Percentiles rank a stretch among this genome's conserved stretches.
Conservation (phyloP, 2,888 invertebrate species). For the Rhamnusium bicolor region DNA sequence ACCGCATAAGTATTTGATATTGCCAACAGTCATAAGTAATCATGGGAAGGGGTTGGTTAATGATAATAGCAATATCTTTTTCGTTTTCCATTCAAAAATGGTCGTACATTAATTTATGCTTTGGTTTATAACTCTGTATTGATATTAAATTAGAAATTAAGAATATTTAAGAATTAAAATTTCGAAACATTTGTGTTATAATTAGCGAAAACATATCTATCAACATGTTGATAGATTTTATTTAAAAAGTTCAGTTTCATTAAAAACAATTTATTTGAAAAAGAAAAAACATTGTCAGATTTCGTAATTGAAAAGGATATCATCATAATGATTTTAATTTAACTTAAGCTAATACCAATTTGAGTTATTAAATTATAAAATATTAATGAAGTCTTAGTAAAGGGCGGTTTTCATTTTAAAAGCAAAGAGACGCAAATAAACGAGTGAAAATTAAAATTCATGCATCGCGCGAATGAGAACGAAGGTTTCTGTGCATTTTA, state of each 20-base stretch:
- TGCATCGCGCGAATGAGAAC: slow-evolving; percentile 53
- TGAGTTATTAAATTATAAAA: slow-evolving; percentile 58
- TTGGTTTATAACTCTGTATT: too few species aligned
- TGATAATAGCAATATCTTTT: too few species aligned
- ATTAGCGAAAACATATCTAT: not conserved
- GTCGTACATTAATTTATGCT: too few species aligned
- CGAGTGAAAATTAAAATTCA: slow-evolving; percentile 65
- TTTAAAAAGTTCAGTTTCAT: slow-evolving; percentile 13
- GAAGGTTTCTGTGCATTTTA: slow-evolving; percentile 61
- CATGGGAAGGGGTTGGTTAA: too few species aligned
- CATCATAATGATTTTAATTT: slow-evolving; percentile 54
- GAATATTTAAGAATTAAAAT: not conserved
- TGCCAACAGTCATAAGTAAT: too few species aligned
- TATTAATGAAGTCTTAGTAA: slow-evolving; percentile 58
- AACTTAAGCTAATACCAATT: slow-evolving; percentile 57
- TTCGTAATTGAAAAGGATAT: slow-evolving; percentile 47
- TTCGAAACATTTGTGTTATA: not conserved
- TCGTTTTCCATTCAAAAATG: too few species aligned
- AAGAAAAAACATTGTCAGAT: slow-evolving; percentile 53
- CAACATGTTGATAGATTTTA: not conserved
- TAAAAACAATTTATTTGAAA: slow-evolving; percentile 39
- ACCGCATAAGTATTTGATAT: too few species aligned
- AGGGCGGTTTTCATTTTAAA: slow-evolving; percentile 59
- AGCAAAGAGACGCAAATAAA: slow-evolving; percentile 56
- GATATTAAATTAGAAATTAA: too few species aligned